Conservation (phyloP, 2,797 vertebrate genomes). For the Pangasius larnaudii region DNA sequence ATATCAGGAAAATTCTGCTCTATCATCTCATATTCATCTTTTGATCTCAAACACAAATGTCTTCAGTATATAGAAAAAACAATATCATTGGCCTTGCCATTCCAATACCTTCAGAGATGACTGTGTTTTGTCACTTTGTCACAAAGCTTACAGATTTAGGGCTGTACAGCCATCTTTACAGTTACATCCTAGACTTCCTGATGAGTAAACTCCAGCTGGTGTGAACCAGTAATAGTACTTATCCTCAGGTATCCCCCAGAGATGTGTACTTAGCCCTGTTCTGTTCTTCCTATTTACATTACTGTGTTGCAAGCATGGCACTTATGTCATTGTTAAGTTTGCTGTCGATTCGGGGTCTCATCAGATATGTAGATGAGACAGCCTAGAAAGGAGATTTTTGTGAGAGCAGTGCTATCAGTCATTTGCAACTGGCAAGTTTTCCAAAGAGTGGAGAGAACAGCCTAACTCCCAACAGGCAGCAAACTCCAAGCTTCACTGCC, state of each 20-base stretch:
- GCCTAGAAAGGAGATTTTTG: neutral
- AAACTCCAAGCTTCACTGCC: neutral
- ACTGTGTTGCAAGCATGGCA: too few species aligned
- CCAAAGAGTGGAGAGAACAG: too few species aligned
- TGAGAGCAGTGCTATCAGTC: too few species aligned
- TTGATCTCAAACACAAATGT: neutral
- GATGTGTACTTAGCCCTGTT: neutral
- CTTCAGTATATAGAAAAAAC: neutral
- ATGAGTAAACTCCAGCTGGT: neutral
- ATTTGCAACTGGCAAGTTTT: too few species aligned
- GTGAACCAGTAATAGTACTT: neutral
- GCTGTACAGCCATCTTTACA: neutral
- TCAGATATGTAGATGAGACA: neutral
- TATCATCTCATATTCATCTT: neutral
- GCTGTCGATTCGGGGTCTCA: neutral
- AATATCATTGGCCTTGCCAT: neutral
- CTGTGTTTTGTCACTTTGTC: too few species aligned
- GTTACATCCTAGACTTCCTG: neutral
- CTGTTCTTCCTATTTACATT: neutral
- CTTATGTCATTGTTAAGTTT: too few species aligned
- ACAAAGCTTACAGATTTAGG: neutral
- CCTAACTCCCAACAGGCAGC: neutral
- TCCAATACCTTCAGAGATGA: neutral
- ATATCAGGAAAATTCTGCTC: neutral
- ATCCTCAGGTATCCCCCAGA: neutral